Percentiles rank a stretch among this genome's conserved stretches.
phyloP scores from a whole-genome alignment of 2,888 invertebrate species.

The Caenorhabditis drosophilae region DNA sequence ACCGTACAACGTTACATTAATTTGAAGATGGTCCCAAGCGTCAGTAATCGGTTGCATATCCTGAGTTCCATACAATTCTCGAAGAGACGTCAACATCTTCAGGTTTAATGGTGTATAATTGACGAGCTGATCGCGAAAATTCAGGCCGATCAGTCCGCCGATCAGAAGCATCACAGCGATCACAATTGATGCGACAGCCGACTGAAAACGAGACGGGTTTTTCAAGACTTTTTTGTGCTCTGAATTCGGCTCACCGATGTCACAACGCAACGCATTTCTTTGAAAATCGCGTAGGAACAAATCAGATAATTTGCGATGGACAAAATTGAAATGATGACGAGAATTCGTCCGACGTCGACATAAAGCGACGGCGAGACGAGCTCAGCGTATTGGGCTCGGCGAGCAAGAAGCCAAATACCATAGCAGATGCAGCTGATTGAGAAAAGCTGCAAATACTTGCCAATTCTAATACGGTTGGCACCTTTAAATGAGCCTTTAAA shows the following conservation, averaged over 20 bases:
- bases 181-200: conserved; percentile 59
- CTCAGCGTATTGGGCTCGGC: conserved; percentile 62
- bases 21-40: conserved; percentile 67
- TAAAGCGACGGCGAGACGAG: conserved; percentile 65
- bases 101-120: conserved; percentile 64
- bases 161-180: conserved; percentile 66
- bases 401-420: conserved; percentile 63
- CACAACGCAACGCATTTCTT: conserved; percentile 66
- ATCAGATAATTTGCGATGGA: conserved; percentile 57
- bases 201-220: conserved; percentile 49
- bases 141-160: conserved; percentile 68
- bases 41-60: conserved; percentile 62
- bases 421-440: conserved; percentile 57
- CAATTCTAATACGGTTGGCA: no score
- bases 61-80: conserved; percentile 64
- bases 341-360: conserved; percentile 63
- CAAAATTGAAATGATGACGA: conserved; percentile 44
- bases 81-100: conserved; percentile 66
- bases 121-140: conserved; percentile 62
- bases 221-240: not conserved
- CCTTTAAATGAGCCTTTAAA: not conserved
- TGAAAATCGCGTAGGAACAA: conserved; percentile 56
- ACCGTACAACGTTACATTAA: conserved; percentile 62
- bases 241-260: conserved; percentile 50
- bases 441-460: conserved; percentile 59